Base-by-base conservation (phyloP, 2,113 vertebrate species). In the Fregata magnificens region DNA sequence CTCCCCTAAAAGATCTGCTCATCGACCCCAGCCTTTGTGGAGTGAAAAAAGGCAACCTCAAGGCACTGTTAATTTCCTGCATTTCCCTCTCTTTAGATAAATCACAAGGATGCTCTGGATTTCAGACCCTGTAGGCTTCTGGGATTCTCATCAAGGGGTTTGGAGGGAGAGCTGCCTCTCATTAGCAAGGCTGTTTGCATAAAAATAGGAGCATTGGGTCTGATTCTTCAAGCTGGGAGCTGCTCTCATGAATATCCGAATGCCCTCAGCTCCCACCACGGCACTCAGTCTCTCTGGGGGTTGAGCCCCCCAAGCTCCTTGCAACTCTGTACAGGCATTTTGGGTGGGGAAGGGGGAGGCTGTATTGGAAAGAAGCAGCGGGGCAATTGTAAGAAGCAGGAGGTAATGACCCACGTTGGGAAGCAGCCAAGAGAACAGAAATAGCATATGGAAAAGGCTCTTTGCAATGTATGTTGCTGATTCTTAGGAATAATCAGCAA, bases 401-500 rank as follows among this genome's bases (percentile, higher is more conserved):
- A 95, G 86, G 66, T 66, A 94, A 87, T 50, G 93, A 91, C 70
- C 93, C 36, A 1, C 4, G 66, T 36, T 95, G 94, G 91, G 86
- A 95, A 86, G 81, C 91, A 91, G 94, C 94, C 95, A 95, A 91
- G 70, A 93, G 70, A 86, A 22, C 88, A 91, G 80, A 85, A 82
- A 93, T 16, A 94, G 40, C 95, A 93, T 77, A 92, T 85, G 93
- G 81, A 82, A 89, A 85, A 95, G 53, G 58, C 42, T 87, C 58
- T 87, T 65, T 82, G 66, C 44, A 42, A 16, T 72, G 45, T 28
- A 32, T 85, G 25, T 42, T 95, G 95, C 93, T 96, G 91, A 76
- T 87, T 70, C 94, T 82, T 59, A 73, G 66, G 45, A 94, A 88
- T 72, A 77, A 94, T 96, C 96, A 95, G 86, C 69, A 89, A 32